Evolutionary conservation across 2,888 invertebrate genomes (phyloP).

Genomic region (Heliconius charithonia): DNA sequence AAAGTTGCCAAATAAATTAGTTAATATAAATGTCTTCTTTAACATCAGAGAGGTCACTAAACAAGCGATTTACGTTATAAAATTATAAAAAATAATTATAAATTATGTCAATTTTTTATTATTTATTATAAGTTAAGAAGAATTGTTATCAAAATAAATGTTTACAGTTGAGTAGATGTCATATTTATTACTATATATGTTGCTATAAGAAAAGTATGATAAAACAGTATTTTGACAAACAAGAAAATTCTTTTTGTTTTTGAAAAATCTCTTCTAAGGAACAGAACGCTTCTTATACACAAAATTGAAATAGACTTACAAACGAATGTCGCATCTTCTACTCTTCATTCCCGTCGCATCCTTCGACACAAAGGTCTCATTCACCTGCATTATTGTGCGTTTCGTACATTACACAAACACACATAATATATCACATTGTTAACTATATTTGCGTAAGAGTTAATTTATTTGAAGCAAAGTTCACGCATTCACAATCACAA

Average conservation of each 20-base stretch:
- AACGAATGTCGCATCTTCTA: background rate
- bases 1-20: too few species aligned
- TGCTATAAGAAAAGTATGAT: background rate
- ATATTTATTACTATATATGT: background rate
- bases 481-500: constrained; percentile 27
- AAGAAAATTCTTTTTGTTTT: background rate
- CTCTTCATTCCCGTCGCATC: constrained; percentile 10
- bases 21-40: too few species aligned
- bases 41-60: too few species aligned
- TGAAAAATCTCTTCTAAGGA: background rate
- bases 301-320: constrained; percentile 10
- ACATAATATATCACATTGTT: background rate
- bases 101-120: too few species aligned
- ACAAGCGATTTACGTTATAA: too few species aligned
- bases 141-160: too few species aligned
- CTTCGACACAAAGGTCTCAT: background rate
- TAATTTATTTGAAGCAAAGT: constrained; percentile 26
- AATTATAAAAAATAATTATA: too few species aligned
- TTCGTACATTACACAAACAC: background rate
- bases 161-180: too few species aligned
- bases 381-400: constrained; percentile 16
- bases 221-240: background rate
- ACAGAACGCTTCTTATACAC: background rate
- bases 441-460: constrained; percentile 13
- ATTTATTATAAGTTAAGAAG: too few species aligned